Evolutionary conservation across 1,140 invertebrate genomes (phyloP), one percentile per base, ranked within the genome.

Genomic region (Papilio machaon): DNA sequence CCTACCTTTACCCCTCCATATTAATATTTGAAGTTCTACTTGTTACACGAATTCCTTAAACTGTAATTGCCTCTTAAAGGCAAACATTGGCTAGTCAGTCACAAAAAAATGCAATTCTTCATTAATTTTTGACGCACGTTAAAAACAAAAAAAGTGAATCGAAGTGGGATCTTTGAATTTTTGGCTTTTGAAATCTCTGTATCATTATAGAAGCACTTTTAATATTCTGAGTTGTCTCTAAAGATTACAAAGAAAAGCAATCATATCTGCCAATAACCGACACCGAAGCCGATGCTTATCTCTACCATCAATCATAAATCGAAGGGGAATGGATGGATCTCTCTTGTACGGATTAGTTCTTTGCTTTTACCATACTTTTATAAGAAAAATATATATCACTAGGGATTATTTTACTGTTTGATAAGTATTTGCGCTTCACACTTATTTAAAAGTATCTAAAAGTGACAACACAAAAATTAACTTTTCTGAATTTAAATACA

Each of bases 161-260:
- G 38, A 43, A 43, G 38, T 30, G 23, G 7, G 4, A 43, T 43
- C 38, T 43, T 43, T 43, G 38, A 0, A 43, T 2, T 43, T 43
- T 43, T 43, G 4, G 54, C 2, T 10, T 64, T 10, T 64, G 11
- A 30, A 17, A 64, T 35, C 10, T 64, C 30, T 58, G 6, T 58
- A 58, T 35, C 23, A 35, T 13, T 64, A 38, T 17, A 70, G 15
- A 35, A 70, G 13, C 23, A 6, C 13, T 70, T 15, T 35, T 35
- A 70, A 58, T 58, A 58, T 58, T 58, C 54, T 10, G 17, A 58
- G 54, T 58, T 58, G 54, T 58, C 54, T 58, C 54, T 11, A 13
- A 70, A 38, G 64, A 70, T 70, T 35, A 64, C 23, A 70, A 70
- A 70, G 64, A 70, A 70, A 70, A 70, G 30, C 64, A 70, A 70